These are phyloP conservation scores for Callipepla squamata DNA, from an alignment of 2,113 vertebrate genomes.

Conservation along the genomic window DNA sequence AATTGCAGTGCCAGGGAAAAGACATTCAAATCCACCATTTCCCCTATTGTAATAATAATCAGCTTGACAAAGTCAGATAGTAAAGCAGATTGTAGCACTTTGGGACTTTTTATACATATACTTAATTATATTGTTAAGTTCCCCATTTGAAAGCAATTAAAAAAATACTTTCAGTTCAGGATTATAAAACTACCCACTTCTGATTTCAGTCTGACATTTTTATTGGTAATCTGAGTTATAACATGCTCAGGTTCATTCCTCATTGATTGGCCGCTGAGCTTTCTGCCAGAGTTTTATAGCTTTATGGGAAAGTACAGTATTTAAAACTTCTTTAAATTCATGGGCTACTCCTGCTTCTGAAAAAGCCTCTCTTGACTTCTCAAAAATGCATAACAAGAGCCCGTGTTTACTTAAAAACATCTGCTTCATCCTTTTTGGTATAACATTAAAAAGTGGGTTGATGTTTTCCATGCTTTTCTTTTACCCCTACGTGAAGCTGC, in stretches of 20 bases:
- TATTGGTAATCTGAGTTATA: conserved; percentile 86
- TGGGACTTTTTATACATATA: conserved; percentile 65
- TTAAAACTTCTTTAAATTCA: conserved; percentile 80
- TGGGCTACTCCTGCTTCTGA: conserved; percentile 80
- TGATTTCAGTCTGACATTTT: conserved; percentile 82
- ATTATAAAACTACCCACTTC: conserved; percentile 79
- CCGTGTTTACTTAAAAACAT: conserved; percentile 84
- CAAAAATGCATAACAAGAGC: conserved; percentile 71
- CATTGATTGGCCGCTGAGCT: conserved; percentile 75
- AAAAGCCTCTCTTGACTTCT: conserved; percentile 75
- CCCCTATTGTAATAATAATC: conserved; percentile 78
- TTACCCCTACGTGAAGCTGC: conserved; percentile 60
- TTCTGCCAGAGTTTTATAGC: conserved; percentile 79
- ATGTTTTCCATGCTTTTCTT: conserved; percentile 74
- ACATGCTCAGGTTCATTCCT: conserved; percentile 78
- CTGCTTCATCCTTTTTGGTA: conserved; percentile 74
- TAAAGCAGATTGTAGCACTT: conserved; percentile 78
- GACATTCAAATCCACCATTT: conserved; percentile 82
- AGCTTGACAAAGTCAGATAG: conserved; percentile 75
- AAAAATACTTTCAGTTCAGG: conserved; percentile 77
- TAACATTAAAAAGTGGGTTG: conserved; percentile 74
- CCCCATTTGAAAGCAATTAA: conserved; percentile 81
- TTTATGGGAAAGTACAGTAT: conserved; percentile 82
- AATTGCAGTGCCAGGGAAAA: conserved; percentile 78
- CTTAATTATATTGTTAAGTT: conserved; percentile 81